A percentile compares a stretch with the other conserved stretches of the same genome.
These are phyloP conservation scores for Corbicula japonica DNA, from an alignment of 2,888 invertebrate species.

Conservation along the genomic window DNA sequence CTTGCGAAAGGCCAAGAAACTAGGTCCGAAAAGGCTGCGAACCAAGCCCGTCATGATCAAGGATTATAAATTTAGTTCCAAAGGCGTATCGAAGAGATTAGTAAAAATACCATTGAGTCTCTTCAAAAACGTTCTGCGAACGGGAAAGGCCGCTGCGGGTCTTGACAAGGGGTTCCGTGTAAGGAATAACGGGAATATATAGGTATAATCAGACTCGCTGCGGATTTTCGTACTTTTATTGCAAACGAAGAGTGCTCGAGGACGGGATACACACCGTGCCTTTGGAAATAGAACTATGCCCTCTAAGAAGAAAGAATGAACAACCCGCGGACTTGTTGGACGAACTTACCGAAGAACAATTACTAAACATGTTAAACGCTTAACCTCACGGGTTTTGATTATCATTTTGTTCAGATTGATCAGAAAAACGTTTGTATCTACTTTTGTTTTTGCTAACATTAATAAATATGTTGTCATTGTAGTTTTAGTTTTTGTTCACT, in stretches of 20 bases:
- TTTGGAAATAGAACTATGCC: slow-evolving; percentile 30
- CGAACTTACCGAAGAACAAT: slow-evolving; percentile 9
- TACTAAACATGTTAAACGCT: too few relatives aligned
- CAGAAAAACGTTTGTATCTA: not conserved
- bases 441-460: not conserved
- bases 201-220: slow-evolving; percentile 23
- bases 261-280: too few relatives aligned
- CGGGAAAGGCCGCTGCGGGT: slow-evolving; percentile 3
- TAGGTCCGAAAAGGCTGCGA: not conserved
- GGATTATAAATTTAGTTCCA: too few relatives aligned
- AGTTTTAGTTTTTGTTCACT: slow-evolving; percentile 29
- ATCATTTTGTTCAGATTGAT: not conserved
- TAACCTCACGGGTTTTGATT: not conserved
- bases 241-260: slow-evolving; percentile 38
- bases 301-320: not conserved
- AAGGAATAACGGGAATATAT: slow-evolving; percentile 38
- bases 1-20: too few relatives aligned
- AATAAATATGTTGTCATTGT: not conserved
- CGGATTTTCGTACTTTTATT: slow-evolving; percentile 50
- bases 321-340: slow-evolving; percentile 6
- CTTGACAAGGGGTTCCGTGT: slow-evolving; percentile 33
- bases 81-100: too few relatives aligned
- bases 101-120: too few relatives aligned
- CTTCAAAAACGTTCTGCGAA: slow-evolving; percentile 21
- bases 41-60: too few relatives aligned